phyloP scores from a whole-genome alignment of 2,113 vertebrate genomes.

The Pseudonaja textilis region DNA sequence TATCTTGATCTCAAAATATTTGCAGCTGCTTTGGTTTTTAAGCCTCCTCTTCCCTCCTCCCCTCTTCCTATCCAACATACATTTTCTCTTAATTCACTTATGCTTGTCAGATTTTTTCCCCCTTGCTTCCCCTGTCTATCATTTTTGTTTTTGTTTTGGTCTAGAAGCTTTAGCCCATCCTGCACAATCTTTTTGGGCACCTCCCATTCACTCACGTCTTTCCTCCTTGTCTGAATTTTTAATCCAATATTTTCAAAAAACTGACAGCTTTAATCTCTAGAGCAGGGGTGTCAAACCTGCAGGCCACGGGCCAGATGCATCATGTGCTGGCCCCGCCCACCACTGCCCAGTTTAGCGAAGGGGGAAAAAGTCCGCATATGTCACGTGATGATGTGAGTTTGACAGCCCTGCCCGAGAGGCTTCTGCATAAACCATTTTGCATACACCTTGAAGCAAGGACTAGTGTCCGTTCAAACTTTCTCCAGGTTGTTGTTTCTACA shows the following conservation, averaged over 20 bases:
- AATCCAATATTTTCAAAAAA: neutral
- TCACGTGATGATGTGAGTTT: too few species aligned
- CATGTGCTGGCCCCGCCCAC: too few species aligned
- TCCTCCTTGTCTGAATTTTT: neutral
- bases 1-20: neutral
- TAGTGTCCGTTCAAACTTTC: neutral
- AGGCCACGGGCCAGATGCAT: too few species aligned
- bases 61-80: neutral
- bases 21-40: neutral
- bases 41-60: neutral
- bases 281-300: too few species aligned
- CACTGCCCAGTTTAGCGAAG: too few species aligned
- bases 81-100: neutral
- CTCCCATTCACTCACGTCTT: neutral
- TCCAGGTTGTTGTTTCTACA: slow-evolving; percentile 2
- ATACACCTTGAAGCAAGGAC: neutral
- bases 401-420: too few species aligned
- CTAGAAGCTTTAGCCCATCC: neutral
- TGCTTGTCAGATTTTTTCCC: neutral
- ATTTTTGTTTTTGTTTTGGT: neutral
- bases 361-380: too few species aligned
- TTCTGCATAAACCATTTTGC: neutral
- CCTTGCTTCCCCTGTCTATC: neutral
- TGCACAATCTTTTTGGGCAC: neutral
- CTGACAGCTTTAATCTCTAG: neutral